Evolutionary conservation across 2,113 vertebrate species (phyloP).

Genomic region (Nothocercus julius): DNA sequence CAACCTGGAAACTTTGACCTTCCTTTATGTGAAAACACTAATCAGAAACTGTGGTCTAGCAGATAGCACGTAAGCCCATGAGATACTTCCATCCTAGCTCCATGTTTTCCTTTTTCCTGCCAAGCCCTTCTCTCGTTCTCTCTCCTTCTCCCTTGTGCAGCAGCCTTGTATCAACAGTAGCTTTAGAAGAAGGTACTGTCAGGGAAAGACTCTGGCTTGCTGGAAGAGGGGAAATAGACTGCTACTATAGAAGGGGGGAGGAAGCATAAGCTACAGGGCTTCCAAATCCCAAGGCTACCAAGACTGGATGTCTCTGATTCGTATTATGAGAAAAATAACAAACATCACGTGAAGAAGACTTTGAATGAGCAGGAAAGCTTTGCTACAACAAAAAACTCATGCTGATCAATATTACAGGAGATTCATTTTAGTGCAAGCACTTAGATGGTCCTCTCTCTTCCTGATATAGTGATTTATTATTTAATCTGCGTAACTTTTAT

Average conservation of each 20-base stretch:
- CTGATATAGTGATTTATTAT: not conserved
- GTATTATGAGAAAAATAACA: not conserved
- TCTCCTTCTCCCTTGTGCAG: not conserved
- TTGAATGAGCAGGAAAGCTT: not conserved
- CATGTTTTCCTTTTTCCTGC: not conserved
- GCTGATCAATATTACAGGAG: not conserved
- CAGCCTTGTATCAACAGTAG: not conserved
- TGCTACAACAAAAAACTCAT: not conserved
- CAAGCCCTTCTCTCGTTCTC: not conserved
- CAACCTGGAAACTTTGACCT: not conserved
- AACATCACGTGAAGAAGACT: not conserved
- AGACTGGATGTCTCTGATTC: not conserved
- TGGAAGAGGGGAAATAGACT: not conserved
- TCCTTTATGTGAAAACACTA: not conserved
- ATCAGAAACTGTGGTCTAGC: not conserved
- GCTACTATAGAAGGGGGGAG: not conserved
- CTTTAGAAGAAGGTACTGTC: not conserved
- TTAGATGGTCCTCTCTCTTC: not conserved
- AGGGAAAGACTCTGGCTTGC: not conserved
- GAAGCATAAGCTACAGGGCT: not conserved
- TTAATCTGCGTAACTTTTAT: not conserved
- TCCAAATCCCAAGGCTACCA: not conserved
- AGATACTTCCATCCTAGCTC: not conserved
- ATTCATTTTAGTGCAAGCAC: not conserved
- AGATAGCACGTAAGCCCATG: not conserved